phyloP scores from a whole-genome alignment of 64 coral and sea anemone genomes.

The Stylophora pistillata region DNA sequence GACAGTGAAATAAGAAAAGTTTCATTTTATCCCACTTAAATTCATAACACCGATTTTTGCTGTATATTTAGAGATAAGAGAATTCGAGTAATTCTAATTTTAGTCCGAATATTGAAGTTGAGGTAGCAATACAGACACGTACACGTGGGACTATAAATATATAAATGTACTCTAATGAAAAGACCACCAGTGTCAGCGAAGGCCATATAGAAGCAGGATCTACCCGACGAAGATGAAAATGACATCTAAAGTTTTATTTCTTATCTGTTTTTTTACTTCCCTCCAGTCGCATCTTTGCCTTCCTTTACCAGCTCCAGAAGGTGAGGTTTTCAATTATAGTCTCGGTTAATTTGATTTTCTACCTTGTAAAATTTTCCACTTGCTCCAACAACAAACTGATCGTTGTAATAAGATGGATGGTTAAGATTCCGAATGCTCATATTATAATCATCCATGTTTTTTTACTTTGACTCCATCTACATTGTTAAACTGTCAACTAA shows the following conservation, averaged over 20 bases:
- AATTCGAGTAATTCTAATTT: constrained; percentile 1
- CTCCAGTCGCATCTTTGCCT: not conserved
- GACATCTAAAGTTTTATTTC: not conserved
- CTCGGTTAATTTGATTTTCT: not conserved
- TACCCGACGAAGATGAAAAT: not conserved
- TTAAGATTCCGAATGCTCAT: no score
- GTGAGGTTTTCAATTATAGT: not conserved
- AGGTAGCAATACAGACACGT: not conserved
- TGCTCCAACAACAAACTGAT: no score
- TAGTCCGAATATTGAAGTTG: not conserved
- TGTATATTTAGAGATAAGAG: not conserved
- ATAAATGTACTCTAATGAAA: not conserved
- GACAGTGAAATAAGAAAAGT: not conserved
- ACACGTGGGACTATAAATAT: not conserved
- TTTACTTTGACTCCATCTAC: no score
- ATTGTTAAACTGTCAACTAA: no score
- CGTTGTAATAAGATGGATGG: no score
- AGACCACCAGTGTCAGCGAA: not conserved
- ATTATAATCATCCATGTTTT: no score
- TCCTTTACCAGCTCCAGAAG: not conserved
- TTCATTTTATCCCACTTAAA: not conserved
- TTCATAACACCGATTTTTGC: not conserved
- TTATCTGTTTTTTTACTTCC: not conserved
- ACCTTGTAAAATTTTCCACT: not conserved
- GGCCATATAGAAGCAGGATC: not conserved